Conservation (phyloP, 2,888 invertebrate genomes). For the Uropetala carovei region DNA sequence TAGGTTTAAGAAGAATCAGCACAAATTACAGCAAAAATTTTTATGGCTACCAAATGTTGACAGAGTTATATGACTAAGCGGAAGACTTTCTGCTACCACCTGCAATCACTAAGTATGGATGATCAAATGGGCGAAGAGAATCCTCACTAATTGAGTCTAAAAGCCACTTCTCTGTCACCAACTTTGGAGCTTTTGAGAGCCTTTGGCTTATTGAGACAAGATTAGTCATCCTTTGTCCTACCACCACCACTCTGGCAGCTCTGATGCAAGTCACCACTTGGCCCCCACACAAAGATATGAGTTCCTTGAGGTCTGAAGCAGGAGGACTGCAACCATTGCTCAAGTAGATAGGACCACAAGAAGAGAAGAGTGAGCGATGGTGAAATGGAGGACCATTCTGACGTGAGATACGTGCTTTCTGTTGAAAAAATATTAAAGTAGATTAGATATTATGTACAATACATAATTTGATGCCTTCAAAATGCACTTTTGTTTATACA, state of each 20-base stretch:
- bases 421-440: not conserved
- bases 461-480: too few relatives aligned
- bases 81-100: not conserved
- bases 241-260: slow-evolving; percentile 78
- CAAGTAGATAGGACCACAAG: slow-evolving; percentile 79
- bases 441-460: not conserved
- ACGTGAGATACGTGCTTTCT: slow-evolving; percentile 74
- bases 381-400: slow-evolving; percentile 80
- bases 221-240: slow-evolving; percentile 72
- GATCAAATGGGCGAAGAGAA: slow-evolving; percentile 75
- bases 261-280: slow-evolving; percentile 75
- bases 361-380: slow-evolving; percentile 79
- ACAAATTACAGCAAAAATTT: too few relatives aligned
- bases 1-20: too few relatives aligned
- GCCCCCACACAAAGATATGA: slow-evolving; percentile 79
- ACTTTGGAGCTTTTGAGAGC: slow-evolving; percentile 70
- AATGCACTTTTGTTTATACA: too few relatives aligned
- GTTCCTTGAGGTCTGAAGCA: slow-evolving; percentile 77
- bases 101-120: not conserved
- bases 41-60: too few relatives aligned
- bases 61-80: not conserved
- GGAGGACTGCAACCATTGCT: slow-evolving; percentile 76
- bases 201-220: slow-evolving; percentile 68
- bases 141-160: slow-evolving; percentile 81
- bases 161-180: slow-evolving; percentile 80